Evolutionary conservation across 2,888 invertebrate species (phyloP), one percentile per base, ranked within the genome.

Genomic region (Cheilosia urbana): DNA sequence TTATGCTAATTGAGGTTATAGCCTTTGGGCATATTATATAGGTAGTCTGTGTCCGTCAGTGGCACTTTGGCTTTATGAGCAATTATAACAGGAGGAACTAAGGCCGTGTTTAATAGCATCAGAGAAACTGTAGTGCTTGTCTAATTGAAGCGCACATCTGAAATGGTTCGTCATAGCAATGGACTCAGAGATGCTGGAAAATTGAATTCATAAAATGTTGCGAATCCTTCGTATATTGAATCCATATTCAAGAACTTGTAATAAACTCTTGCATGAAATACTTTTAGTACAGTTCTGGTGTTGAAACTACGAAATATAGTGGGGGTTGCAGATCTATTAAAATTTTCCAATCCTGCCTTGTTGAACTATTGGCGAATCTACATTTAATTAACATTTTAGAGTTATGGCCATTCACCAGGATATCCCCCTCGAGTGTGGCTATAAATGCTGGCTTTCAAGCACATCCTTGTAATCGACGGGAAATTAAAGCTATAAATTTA

Each of bases 401-500:
- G 51, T 79, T 55, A 73, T 79, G 7, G 58, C 45, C n/a, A 2
- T 63, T 47, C 15, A 51, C n/a, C 60, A 57, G 78, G 78, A 83
- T 78, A 71, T 72, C 49, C 78, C 49, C 17, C 53, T 40, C 58
- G 45, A 73, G 69, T 49, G 34, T 24, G 47, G 68, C n/a, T n/a
- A 60, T 73, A 63, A 57, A 69, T 58, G 62, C 53, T 47, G 37
- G 47, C 57, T 30, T 63, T 4, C 37, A 37, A 37, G 37, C 4
- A 63, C 73, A 73, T 71, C 84, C 84, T 69, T 75, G 69, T 71
- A 79, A 75, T 69, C 75, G 75, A 49, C 79, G 84, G 84, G 84
- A 84, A 84, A 84, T 84, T 79, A 66, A 84, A 79, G 71, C 79
- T 47, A 84, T 84, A 76, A 84, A 84, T 84, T 80, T 34, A 66